Percentiles rank a stretch among this genome's conserved stretches.
Evolutionary conservation across 2,797 vertebrate genomes (phyloP).

Genomic region (Sebastes flavidus): DNA sequence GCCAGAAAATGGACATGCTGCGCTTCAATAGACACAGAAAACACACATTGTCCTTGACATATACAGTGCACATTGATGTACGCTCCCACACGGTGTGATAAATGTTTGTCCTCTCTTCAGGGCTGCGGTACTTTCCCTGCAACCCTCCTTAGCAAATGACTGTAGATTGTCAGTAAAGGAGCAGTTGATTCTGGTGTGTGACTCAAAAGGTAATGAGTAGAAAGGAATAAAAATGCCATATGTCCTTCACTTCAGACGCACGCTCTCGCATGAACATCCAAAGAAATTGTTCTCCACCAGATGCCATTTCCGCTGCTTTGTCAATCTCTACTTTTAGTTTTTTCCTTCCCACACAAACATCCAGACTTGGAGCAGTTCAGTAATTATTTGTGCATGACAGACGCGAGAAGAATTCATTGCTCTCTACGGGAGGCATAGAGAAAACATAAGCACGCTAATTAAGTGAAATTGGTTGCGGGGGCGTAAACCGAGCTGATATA

Average conservation of each 20-base stretch:
- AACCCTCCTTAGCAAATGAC: neutral
- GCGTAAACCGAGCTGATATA: slow-evolving; percentile 73
- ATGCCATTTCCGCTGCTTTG: slow-evolving; percentile 55
- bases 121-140: neutral
- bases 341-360: slow-evolving; percentile 66
- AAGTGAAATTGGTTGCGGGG: slow-evolving; percentile 75
- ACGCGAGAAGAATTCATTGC: slow-evolving; percentile 67
- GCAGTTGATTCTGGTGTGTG: neutral
- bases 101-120: neutral
- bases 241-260: neutral
- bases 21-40: neutral
- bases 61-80: neutral
- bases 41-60: slow-evolving; percentile 4
- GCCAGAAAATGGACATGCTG: neutral
- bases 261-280: neutral
- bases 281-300: slow-evolving; percentile 23
- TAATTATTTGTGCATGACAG: slow-evolving; percentile 82
- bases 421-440: slow-evolving; percentile 66
- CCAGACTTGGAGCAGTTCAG: slow-evolving; percentile 63
- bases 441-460: slow-evolving; percentile 79
- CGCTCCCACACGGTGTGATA: neutral
- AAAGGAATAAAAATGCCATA: slow-evolving; percentile 1
- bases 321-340: slow-evolving; percentile 57
- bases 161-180: slow-evolving; percentile 1
- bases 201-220: slow-evolving; percentile 25